Conservation (phyloP, 2,888 invertebrate genomes). For the Papilio elwesi region DNA sequence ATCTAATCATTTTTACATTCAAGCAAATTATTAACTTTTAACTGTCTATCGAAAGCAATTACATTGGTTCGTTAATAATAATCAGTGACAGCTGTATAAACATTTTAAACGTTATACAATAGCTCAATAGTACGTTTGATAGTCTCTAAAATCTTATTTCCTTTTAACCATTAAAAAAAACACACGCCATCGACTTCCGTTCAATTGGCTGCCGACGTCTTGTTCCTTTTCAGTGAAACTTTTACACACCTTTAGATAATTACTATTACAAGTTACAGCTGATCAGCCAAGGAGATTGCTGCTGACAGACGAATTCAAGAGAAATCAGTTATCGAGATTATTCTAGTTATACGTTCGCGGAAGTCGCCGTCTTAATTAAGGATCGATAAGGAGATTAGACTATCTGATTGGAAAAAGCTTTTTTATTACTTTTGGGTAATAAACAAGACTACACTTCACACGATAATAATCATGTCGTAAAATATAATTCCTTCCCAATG, state of each 20-base stretch:
- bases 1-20: too few relatives aligned
- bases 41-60: constrained; percentile 40
- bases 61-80: constrained; percentile 8
- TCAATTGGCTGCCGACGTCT: constrained; percentile 19
- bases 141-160: constrained; percentile 31
- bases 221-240: constrained; percentile 36
- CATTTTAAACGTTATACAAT: constrained; percentile 29
- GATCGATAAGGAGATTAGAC: not conserved
- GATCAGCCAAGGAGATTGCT: constrained; percentile 41
- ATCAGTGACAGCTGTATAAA: constrained; percentile 14
- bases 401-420: not conserved
- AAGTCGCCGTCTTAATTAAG: constrained; percentile 21
- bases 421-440: not conserved
- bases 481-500: too few relatives aligned
- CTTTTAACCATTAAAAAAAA: constrained; percentile 33
- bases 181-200: constrained; percentile 31
- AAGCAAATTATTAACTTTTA: too few relatives aligned
- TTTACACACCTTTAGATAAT: constrained; percentile 37
- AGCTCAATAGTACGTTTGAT: not conserved
- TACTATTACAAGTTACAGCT: constrained; percentile 36
- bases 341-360: constrained; percentile 2
- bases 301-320: constrained; percentile 22
- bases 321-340: constrained; percentile 1
- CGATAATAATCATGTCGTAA: too few relatives aligned
- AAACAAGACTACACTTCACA: not conserved